Conservation (phyloP, 2,113 vertebrate species). For the Dipodomys stephensi region DNA sequence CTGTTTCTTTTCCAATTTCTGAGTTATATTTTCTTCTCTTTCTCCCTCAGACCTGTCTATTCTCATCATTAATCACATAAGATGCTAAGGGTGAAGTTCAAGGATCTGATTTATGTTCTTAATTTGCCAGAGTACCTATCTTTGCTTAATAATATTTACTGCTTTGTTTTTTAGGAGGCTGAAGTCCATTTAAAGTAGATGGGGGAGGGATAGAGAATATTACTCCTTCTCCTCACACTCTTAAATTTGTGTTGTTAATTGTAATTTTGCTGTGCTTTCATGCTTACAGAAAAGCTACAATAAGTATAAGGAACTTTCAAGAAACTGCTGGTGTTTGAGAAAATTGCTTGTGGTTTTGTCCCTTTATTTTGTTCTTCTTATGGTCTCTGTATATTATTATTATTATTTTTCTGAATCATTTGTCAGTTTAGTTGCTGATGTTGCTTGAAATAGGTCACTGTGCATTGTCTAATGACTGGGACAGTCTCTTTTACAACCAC, state of each 20-base stretch:
- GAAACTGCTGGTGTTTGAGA: neutral
- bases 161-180: neutral
- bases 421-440: neutral
- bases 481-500: constrained; percentile 1
- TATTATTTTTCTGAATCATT: neutral
- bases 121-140: neutral
- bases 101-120: neutral
- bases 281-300: neutral
- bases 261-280: constrained; percentile 41
- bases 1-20: neutral
- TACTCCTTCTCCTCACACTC: neutral
- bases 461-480: neutral
- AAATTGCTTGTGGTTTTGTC: neutral
- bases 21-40: constrained; percentile 31
- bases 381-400: neutral
- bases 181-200: neutral
- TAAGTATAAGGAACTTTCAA: neutral
- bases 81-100: neutral
- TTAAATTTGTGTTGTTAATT: neutral
- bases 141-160: neutral
- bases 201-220: neutral
- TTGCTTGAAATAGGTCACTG: neutral
- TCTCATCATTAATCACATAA: neutral
- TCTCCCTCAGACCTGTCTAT: neutral
- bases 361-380: neutral